A percentile compares a stretch with the other conserved stretches of the same genome.
phyloP scores from a whole-genome alignment of 2,888 invertebrate species.

The Phania funesta region DNA sequence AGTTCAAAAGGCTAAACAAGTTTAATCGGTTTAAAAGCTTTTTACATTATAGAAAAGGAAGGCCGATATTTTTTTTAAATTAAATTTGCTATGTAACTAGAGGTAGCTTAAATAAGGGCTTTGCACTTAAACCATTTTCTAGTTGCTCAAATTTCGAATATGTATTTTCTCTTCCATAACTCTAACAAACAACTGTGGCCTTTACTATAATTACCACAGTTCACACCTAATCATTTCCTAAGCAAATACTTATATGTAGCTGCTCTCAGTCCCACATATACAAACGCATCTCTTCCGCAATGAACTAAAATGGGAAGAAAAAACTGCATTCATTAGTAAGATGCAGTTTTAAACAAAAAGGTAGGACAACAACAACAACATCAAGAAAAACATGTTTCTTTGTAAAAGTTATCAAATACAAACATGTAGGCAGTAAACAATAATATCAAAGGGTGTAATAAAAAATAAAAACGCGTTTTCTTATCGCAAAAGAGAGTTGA shows the following conservation, averaged over 20 bases:
- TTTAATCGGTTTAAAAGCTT: neutral
- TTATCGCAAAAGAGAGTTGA: conserved; percentile 44
- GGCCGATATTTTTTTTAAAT: too few relatives aligned
- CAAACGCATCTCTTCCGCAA: conserved; percentile 46
- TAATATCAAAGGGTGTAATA: conserved; percentile 43
- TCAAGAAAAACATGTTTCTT: conserved; percentile 38
- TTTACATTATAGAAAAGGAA: too few relatives aligned
- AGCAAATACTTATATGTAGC: conserved; percentile 6
- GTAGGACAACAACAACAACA: conserved; percentile 29
- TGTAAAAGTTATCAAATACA: conserved; percentile 5
- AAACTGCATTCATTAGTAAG: conserved; percentile 44
- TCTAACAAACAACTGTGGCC: conserved; percentile 21
- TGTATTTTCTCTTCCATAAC: neutral
- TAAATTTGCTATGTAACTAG: too few relatives aligned
- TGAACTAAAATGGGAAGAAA: conserved; percentile 13
- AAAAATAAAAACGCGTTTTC: conserved; percentile 57
- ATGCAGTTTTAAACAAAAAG: conserved; percentile 10
- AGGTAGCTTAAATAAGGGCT: too few relatives aligned
- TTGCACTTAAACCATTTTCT: neutral
- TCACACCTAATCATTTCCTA: conserved; percentile 43
- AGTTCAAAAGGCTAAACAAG: neutral
- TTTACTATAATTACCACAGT: conserved; percentile 35
- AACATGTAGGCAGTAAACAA: conserved; percentile 34
- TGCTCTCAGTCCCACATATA: neutral
- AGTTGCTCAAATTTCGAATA: neutral